Percentiles rank a stretch among this genome's conserved stretches.
These are phyloP conservation scores for Pachyramphus minor DNA, from an alignment of 2,113 vertebrate species.

Conservation along the genomic window DNA sequence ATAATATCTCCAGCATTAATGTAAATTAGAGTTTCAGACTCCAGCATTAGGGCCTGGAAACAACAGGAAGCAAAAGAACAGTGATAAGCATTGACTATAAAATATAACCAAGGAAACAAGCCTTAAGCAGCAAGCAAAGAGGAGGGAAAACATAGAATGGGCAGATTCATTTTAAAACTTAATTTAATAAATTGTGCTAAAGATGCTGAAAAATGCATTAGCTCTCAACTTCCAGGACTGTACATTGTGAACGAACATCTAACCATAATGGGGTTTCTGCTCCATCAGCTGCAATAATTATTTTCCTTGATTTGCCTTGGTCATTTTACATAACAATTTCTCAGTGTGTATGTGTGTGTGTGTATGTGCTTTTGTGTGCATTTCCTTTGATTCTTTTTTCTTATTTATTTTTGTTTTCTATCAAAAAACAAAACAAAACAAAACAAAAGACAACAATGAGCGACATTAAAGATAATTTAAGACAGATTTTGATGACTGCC, in stretches of 20 bases:
- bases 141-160: background rate
- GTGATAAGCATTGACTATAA: background rate
- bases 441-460: background rate
- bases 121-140: background rate
- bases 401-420: background rate
- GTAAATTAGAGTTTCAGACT: background rate
- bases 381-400: background rate
- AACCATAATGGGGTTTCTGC: conserved; percentile 75
- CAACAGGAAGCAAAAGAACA: background rate
- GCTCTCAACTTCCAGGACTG: conserved; percentile 42
- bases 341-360: background rate
- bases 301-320: conserved; percentile 73
- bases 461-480: background rate
- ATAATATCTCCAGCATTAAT: background rate
- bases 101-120: background rate
- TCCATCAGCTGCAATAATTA: conserved; percentile 74
- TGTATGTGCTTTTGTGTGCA: background rate
- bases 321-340: conserved; percentile 65
- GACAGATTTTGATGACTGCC: background rate
- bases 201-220: conserved; percentile 73
- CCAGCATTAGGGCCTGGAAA: background rate
- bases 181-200: conserved; percentile 73
- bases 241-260: conserved; percentile 60
- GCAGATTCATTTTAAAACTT: conserved; percentile 69
- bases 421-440: background rate